Evolutionary conservation across 2,888 invertebrate species (phyloP), one percentile per base, ranked within the genome.

Genomic region (Hecatera dysodea): DNA sequence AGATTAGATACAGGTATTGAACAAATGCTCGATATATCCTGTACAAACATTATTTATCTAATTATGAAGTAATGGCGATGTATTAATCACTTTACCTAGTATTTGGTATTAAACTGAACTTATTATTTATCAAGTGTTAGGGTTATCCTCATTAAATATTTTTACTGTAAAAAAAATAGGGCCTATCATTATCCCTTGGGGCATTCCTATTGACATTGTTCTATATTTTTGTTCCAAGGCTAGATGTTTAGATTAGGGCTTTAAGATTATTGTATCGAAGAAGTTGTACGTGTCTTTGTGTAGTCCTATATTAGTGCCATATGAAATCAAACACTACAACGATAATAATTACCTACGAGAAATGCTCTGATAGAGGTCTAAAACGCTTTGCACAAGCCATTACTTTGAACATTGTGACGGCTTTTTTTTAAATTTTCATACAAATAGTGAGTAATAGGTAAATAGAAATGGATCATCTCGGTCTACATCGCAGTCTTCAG

Each of bases 1-100:
- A 62, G 78, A 78, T 81, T 59, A 77, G 71, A 70, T 77, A 76
- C 22, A 75, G 27, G 48, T 67, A 55, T 53, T 64, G 64, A 65
- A 77, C 50, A 64, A 68, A 64, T 57, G 46, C 29, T 68, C 48
- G 69, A 65, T 57, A 33, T 75, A 56, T 77, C 64, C n/a, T 80
- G 50, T 60, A 50, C 39, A 59, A 15, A 22, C 6, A 50, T 27
- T 29, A 52, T 42, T 64, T 69, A 77, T 77, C 77, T 68, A 55
- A 17, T 69, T 50, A 22, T 27, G 36, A 46, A 57, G 24, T 68
- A 48, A 67, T 63, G 44, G 17, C 53, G 8, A 33, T 52, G 7
- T 61, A 24, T 67, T 78, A 63, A 55, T 80, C 75, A 80, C 24
- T 80, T 61, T 57, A 65, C 15, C 55, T 12, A 29, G 24, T 60